A percentile compares a stretch with the other conserved stretches of the same genome.
Evolutionary conservation across 2,888 invertebrate genomes (phyloP).

Genomic region (Plagodis pulveraria): DNA sequence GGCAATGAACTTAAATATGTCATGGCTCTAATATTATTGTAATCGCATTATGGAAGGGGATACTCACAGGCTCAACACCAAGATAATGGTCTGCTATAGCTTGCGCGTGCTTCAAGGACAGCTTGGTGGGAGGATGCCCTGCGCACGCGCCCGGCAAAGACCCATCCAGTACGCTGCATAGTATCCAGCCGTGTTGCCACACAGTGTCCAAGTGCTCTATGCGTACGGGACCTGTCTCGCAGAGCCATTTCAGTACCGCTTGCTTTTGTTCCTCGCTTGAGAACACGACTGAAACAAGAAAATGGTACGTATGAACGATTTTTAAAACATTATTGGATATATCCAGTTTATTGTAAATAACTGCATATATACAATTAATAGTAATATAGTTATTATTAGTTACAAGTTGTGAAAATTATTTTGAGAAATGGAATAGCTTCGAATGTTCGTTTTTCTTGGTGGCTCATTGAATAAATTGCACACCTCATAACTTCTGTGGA

Average conservation of each 20-base stretch:
- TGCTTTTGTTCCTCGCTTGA: constrained; percentile 76
- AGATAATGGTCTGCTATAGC: constrained; percentile 86
- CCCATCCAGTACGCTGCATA: constrained; percentile 85
- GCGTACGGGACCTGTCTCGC: constrained; percentile 65
- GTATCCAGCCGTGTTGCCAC: constrained; percentile 86
- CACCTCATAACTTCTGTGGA: no score
- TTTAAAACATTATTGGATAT: background rate
- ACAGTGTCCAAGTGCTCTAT: constrained; percentile 80
- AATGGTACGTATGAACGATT: background rate
- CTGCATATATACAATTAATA: no score
- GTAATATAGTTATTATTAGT: no score
- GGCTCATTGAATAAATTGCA: no score
- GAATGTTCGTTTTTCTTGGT: no score
- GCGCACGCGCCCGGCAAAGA: constrained; percentile 86
- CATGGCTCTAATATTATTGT: no score
- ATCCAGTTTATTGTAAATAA: background rate
- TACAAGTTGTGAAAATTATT: no score
- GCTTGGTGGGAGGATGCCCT: constrained; percentile 80
- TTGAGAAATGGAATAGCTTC: no score
- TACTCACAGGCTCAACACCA: constrained; percentile 84
- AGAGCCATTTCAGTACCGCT: constrained; percentile 73
- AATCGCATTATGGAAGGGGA: no score
- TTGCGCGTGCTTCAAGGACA: constrained; percentile 82
- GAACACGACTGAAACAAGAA: constrained; percentile 66
- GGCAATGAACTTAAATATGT: no score